Evolutionary conservation across 2,797 vertebrate species (phyloP).

Genomic region (Rhabdophis nuchalis): DNA sequence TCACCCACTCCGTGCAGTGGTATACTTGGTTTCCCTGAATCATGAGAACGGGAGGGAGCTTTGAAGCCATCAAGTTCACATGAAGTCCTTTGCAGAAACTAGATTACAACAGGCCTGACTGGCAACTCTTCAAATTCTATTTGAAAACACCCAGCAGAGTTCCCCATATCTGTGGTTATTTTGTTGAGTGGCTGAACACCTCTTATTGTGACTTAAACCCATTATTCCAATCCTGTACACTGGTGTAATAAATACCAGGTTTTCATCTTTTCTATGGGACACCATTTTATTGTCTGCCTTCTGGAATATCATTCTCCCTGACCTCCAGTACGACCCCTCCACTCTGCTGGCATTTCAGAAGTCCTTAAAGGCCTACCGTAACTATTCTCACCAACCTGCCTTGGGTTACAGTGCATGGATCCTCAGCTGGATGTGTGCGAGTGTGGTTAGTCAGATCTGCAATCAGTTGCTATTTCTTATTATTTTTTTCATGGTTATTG

Average conservation of each 20-base stretch:
- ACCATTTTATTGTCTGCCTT: not conserved
- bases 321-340: not conserved
- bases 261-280: not conserved
- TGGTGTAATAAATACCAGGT: not conserved
- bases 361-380: not conserved
- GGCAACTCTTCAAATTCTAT: not conserved
- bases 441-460: not conserved
- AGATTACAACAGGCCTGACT: not conserved
- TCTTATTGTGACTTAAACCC: not conserved
- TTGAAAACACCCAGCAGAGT: not conserved
- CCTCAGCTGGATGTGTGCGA: not conserved
- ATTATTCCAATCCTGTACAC: not conserved
- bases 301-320: not conserved
- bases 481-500: not conserved
- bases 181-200: not conserved
- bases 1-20: not conserved
- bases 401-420: not conserved
- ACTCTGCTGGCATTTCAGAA: not conserved
- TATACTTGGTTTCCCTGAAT: not conserved
- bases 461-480: not conserved
- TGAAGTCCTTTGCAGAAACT: not conserved
- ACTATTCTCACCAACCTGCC: not conserved
- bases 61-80: not conserved
- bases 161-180: not conserved
- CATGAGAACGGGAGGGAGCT: not conserved